Percentiles rank a stretch among this genome's conserved stretches.
Conservation (phyloP, 1,140 invertebrate species). For the Bombus waltoni region DNA sequence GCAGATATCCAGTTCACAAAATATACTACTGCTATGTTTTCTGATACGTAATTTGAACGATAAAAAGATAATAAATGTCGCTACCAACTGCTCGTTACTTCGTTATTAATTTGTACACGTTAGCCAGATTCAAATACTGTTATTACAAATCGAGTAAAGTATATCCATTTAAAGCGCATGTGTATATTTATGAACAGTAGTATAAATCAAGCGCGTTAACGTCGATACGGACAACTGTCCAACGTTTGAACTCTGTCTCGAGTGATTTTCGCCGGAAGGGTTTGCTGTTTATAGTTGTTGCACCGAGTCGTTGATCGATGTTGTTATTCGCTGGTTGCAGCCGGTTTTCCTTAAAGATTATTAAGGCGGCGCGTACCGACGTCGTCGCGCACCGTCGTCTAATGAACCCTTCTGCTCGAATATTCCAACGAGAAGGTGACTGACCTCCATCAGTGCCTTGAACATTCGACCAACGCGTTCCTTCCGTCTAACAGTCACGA, state of each 20-base stretch:
- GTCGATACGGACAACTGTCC: not conserved
- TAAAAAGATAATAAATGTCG: no score
- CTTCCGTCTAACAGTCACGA: constrained; percentile 64
- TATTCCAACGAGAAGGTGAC: constrained; percentile 60
- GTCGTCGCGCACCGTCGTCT: constrained; percentile 17
- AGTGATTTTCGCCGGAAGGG: not conserved
- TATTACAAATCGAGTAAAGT: no score
- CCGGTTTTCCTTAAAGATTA: constrained; percentile 29
- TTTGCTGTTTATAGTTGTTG: constrained; percentile 15
- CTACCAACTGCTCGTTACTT: no score
- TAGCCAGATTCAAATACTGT: no score
- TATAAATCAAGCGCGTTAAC: no score
- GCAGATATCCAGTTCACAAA: no score
- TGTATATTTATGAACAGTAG: no score
- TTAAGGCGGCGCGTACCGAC: not conserved
- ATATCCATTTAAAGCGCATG: no score
- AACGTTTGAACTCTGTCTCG: not conserved
- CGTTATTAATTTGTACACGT: no score
- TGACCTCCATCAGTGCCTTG: constrained; percentile 41
- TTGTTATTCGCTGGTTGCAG: constrained; percentile 2
- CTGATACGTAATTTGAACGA: no score
- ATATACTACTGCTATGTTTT: no score
- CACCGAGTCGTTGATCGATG: constrained; percentile 18
- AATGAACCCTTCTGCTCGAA: constrained; percentile 57
- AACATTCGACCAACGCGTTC: constrained; percentile 5